phyloP scores from a whole-genome alignment of 2,797 vertebrate species.

The Rallus crepitans region DNA sequence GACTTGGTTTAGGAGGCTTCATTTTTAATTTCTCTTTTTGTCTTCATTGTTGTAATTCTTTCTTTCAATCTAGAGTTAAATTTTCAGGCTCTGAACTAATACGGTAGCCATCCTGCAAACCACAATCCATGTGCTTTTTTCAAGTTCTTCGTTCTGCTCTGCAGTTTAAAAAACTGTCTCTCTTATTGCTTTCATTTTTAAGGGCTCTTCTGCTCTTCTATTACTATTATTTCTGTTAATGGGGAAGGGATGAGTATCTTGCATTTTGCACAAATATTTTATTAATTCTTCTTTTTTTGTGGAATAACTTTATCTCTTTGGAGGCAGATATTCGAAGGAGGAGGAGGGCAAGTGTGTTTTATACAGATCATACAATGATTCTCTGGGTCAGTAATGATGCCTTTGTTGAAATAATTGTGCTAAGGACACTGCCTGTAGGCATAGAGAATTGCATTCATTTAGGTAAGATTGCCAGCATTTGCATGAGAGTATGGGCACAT shows the following conservation, averaged over 20 bases:
- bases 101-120: not conserved
- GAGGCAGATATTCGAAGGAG: not conserved
- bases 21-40: no score
- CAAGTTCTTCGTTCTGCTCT: not conserved
- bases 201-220: not conserved
- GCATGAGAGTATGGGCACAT: accelerated
- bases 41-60: not conserved
- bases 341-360: not conserved
- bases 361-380: not conserved
- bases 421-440: not conserved
- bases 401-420: not conserved
- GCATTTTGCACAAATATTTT: not conserved
- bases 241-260: not conserved
- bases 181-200: not conserved
- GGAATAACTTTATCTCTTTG: not conserved
- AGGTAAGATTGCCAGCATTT: not conserved
- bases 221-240: not conserved
- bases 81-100: not conserved
- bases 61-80: not conserved
- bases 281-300: not conserved
- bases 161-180: not conserved
- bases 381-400: not conserved
- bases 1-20: not conserved
- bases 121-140: accelerated
- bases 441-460: not conserved